Conservation (phyloP, 2,797 vertebrate species). For the Darevskia mixta region DNA sequence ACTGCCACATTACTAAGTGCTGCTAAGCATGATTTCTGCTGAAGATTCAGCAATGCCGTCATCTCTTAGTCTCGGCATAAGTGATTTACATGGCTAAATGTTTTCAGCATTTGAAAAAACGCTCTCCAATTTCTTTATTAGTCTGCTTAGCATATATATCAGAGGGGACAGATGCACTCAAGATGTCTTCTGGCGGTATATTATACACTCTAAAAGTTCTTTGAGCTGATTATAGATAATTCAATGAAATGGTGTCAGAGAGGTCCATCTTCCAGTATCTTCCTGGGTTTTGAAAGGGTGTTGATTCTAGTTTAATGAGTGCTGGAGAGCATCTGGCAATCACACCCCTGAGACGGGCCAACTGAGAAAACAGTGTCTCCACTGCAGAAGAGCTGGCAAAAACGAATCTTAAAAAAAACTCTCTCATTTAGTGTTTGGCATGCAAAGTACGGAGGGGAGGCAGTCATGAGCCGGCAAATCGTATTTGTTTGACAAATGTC, state of each 20-base stretch:
- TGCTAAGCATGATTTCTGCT: background rate
- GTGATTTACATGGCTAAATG: slow-evolving; percentile 15
- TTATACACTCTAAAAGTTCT: background rate
- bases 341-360: slow-evolving; percentile 39
- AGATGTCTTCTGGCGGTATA: background rate
- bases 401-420: slow-evolving; percentile 37
- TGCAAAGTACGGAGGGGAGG: background rate
- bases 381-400: slow-evolving; percentile 34
- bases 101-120: slow-evolving; percentile 22
- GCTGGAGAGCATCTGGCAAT: slow-evolving; percentile 68
- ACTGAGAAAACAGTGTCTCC: slow-evolving; percentile 54
- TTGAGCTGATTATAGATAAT: slow-evolving; percentile 19
- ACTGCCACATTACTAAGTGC: background rate
- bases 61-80: background rate
- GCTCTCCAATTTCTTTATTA: slow-evolving; percentile 3
- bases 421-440: slow-evolving; percentile 19
- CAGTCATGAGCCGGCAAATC: slow-evolving; percentile 13
- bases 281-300: slow-evolving; percentile 55
- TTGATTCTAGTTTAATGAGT: slow-evolving; percentile 63
- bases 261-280: slow-evolving; percentile 41
- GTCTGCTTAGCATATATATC: background rate
- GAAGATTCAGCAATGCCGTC: background rate
- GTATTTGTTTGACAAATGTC: background rate
- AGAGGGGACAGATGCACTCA: background rate
- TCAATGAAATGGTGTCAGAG: slow-evolving; percentile 23